Evolutionary conservation across 2,113 vertebrate species (phyloP).

Genomic region (Lycaon pictus): DNA sequence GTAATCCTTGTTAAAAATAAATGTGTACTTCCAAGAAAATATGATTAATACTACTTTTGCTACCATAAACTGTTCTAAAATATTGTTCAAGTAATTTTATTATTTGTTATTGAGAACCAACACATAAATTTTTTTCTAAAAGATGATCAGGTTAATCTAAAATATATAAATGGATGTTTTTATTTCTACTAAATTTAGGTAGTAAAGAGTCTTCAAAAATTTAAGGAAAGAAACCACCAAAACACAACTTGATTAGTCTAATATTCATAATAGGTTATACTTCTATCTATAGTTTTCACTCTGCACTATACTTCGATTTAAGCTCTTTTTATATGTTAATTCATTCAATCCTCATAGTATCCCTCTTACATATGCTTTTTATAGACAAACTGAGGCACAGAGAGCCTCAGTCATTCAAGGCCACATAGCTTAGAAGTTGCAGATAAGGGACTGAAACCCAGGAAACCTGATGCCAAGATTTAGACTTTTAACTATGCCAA

Average conservation of each 20-base stretch:
- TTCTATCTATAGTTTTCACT: background rate
- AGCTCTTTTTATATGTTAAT: background rate
- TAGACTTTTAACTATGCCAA: background rate
- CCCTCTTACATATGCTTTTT: background rate
- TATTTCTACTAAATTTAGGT: constrained; percentile 23
- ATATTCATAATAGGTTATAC: background rate
- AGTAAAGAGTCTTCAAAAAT: constrained; percentile 2
- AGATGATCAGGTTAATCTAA: background rate
- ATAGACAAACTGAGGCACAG: background rate
- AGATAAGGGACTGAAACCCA: background rate
- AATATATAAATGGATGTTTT: background rate
- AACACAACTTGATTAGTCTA: background rate
- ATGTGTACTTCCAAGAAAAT: background rate
- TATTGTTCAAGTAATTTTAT: constrained; percentile 5
- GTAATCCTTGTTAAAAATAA: background rate
- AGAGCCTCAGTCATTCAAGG: background rate
- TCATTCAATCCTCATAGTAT: background rate
- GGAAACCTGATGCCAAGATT: too few relatives aligned
- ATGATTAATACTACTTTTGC: background rate
- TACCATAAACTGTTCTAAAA: background rate
- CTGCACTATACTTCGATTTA: background rate
- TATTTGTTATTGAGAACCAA: constrained; percentile 1
- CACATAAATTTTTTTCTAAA: constrained; percentile 1
- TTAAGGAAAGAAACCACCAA: background rate
- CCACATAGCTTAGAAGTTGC: background rate